phyloP scores from a whole-genome alignment of 35 echinoderm and acorn worm genomes.

The Strongylocentrotus purpuratus region DNA sequence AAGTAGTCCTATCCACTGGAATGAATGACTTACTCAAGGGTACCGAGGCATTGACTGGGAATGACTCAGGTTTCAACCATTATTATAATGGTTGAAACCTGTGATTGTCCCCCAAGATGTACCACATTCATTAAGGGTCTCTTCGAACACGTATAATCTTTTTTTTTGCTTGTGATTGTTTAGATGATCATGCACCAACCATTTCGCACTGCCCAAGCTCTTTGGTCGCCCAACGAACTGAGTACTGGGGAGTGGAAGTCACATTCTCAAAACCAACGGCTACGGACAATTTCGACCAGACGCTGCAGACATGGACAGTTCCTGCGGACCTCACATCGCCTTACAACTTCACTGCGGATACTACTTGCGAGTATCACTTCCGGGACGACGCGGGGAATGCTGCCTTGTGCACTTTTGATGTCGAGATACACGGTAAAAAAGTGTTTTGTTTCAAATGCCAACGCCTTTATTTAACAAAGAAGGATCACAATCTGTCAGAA shows the following conservation, averaged over 20 bases:
- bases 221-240: neutral
- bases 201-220: neutral
- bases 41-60: no score
- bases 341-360: conserved; percentile 31
- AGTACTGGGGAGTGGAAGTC: conserved; percentile 43
- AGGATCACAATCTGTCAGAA: no score
- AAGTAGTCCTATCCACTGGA: no score
- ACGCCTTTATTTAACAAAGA: no score
- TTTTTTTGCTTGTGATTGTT: no score
- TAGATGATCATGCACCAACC: no score
- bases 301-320: neutral
- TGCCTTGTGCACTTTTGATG: neutral
- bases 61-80: no score
- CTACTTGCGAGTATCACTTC: conserved; percentile 44
- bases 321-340: conserved; percentile 28
- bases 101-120: no score
- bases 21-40: no score
- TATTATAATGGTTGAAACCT: no score
- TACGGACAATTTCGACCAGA: conserved; percentile 24
- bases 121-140: no score
- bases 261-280: neutral
- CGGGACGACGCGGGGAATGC: conserved; percentile 14
- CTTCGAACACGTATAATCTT: no score
- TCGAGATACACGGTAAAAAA: neutral
- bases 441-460: neutral